These are phyloP conservation scores for Cylindroiulus punctatus DNA, from an alignment of 2,888 invertebrate genomes.

Conservation along the genomic window DNA sequence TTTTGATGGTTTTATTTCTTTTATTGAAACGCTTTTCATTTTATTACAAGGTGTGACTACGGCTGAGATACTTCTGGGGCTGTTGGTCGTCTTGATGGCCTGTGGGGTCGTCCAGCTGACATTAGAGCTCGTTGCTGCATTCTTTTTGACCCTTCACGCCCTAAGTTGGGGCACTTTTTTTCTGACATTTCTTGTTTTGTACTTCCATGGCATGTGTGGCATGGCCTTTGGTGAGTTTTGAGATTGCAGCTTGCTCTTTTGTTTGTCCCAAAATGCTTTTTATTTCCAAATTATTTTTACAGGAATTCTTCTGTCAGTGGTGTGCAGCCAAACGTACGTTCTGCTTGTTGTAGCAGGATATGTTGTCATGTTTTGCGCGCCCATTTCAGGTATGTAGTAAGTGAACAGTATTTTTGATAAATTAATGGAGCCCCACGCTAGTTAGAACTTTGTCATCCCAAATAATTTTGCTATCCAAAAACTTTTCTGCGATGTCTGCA, in stretches of 20 bases:
- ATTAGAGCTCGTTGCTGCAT: background rate
- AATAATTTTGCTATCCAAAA: background rate
- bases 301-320: background rate
- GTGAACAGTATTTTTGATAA: too few species aligned
- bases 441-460: background rate
- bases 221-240: background rate
- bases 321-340: background rate
- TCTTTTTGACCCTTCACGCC: background rate
- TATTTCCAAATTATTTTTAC: background rate
- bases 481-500: background rate
- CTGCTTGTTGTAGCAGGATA: background rate
- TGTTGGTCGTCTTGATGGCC: background rate
- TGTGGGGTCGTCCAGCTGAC: background rate
- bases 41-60: background rate
- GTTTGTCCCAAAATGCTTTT: background rate
- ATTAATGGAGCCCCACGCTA: too few species aligned
- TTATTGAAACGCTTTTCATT: background rate
- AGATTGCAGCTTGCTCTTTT: background rate
- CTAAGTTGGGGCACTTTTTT: background rate
- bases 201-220: background rate
- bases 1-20: background rate
- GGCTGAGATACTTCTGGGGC: background rate
- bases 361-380: background rate
- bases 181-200: background rate
- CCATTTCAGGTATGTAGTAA: background rate